phyloP scores from a whole-genome alignment of 2,113 vertebrate genomes.

The Romanogobio albipinnatus region DNA sequence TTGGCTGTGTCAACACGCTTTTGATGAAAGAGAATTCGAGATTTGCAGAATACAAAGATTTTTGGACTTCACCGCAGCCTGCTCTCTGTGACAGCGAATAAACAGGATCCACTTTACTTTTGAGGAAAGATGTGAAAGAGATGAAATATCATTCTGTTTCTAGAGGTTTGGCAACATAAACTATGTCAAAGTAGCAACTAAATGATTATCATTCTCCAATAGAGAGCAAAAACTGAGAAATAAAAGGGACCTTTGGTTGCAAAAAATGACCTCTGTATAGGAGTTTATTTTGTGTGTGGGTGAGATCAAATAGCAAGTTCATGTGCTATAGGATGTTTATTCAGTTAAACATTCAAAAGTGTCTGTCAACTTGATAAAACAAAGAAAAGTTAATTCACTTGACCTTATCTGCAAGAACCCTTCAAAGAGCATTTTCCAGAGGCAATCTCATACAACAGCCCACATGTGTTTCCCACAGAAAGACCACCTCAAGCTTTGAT shows the following conservation, averaged over 20 bases:
- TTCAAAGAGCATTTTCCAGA: conserved; percentile 46
- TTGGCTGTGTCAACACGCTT: conserved; percentile 46
- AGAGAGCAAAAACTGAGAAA: background rate
- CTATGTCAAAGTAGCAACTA: background rate
- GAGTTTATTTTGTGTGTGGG: background rate
- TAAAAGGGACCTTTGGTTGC: background rate
- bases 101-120: background rate
- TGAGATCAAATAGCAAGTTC: background rate
- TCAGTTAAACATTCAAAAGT: background rate
- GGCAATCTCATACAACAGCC: background rate
- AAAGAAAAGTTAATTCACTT: conserved; percentile 12
- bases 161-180: background rate
- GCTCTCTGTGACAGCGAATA: conserved; percentile 24
- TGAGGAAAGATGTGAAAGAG: background rate
- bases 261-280: background rate
- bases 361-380: conserved; percentile 16
- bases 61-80: conserved; percentile 10
- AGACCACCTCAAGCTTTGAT: background rate
- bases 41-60: conserved; percentile 55
- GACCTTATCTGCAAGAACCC: background rate
- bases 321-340: background rate
- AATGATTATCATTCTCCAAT: background rate
- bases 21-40: conserved; percentile 47
- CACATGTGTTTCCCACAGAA: background rate
- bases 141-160: background rate